phyloP scores from a whole-genome alignment of 2,888 invertebrate species.

The Limnephilus rhombicus region DNA sequence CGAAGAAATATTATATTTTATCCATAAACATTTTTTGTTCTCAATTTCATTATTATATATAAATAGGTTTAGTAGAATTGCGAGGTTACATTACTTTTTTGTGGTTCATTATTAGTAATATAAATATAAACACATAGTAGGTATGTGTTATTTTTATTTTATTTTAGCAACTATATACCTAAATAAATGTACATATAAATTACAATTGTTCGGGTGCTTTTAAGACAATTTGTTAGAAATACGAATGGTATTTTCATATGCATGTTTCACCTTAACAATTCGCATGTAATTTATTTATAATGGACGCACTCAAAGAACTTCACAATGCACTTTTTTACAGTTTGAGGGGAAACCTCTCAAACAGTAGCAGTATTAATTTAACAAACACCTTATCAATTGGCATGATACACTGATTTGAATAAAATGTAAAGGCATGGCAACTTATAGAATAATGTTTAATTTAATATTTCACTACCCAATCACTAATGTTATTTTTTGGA shows the following conservation, averaged over 20 bases:
- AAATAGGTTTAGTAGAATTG: background rate
- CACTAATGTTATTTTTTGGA: background rate
- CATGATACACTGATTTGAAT: background rate
- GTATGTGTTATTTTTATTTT: too few species aligned
- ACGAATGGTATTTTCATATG: background rate
- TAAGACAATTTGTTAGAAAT: background rate
- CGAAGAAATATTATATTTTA: background rate
- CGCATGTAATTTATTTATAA: background rate
- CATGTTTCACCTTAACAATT: background rate
- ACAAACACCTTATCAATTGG: background rate
- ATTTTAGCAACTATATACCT: too few species aligned
- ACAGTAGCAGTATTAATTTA: background rate
- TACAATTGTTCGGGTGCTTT: too few species aligned
- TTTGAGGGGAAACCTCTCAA: background rate
- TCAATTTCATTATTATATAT: background rate
- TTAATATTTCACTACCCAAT: background rate
- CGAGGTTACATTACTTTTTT: background rate
- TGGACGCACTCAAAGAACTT: background rate
- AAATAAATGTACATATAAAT: too few species aligned
- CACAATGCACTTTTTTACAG: background rate
- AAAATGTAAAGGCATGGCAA: background rate
- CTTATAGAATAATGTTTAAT: background rate
- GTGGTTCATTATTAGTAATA: too few species aligned
- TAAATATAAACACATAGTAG: too few species aligned
- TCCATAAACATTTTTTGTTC: background rate